Conservation (phyloP, 2,797 vertebrate genomes). For the Pitangus sulphuratus region DNA sequence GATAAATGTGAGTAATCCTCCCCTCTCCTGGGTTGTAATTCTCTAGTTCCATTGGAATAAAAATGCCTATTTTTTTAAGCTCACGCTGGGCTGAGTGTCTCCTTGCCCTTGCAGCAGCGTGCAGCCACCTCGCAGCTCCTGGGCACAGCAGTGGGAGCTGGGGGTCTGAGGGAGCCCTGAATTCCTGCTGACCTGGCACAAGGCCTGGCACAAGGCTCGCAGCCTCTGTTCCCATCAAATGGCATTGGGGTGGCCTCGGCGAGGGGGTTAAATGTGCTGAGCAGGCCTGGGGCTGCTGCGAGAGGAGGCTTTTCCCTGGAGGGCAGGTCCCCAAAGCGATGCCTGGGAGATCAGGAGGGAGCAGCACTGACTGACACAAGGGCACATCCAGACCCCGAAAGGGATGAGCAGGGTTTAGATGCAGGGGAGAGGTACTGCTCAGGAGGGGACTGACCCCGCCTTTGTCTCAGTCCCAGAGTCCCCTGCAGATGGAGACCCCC, state of each 20-base stretch:
- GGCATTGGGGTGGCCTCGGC: rapidly evolving
- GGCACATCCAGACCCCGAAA: neutral
- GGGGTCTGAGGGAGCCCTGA: neutral
- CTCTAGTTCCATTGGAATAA: constrained; percentile 67
- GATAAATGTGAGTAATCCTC: constrained; percentile 59
- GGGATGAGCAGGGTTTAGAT: neutral
- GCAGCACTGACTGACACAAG: neutral
- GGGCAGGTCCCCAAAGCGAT: neutral
- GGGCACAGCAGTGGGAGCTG: rapidly evolving
- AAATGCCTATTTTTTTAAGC: constrained; percentile 69
- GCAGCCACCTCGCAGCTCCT: neutral
- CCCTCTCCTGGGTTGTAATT: constrained; percentile 36
- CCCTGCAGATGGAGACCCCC: neutral
- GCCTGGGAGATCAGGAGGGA: neutral
- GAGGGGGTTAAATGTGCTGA: neutral
- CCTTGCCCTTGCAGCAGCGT: neutral
- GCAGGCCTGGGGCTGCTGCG: neutral
- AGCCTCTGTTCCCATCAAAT: neutral
- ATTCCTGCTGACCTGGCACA: neutral
- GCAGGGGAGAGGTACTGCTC: rapidly evolving
- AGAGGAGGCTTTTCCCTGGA: neutral
- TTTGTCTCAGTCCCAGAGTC: neutral
- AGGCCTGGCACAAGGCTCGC: rapidly evolving
- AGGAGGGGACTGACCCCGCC: neutral
- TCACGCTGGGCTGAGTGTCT: constrained; percentile 17